Evolutionary conservation across 92 coral and sea anemone species (phyloP), one percentile per base, ranked within the genome.

Genomic region (Epizoanthus stellaris): DNA sequence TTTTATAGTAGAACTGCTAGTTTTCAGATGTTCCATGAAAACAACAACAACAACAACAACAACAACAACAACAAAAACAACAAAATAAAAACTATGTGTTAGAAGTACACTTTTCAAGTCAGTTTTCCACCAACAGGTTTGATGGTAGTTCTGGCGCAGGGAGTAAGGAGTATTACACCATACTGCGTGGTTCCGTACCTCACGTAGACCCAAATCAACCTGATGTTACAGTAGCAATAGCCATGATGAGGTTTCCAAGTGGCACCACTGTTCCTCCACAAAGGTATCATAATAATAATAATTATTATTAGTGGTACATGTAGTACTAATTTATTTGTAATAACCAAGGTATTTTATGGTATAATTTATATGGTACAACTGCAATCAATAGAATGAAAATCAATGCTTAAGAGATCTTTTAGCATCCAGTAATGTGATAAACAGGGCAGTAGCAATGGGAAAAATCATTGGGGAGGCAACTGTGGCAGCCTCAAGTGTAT

Each of bases 161-260:
- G 21, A 71, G 86, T 25, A 81, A 69, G 52, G 84, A 90, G 20
- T 85, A 91, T 21, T 86, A 86, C 90, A 85, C 89, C 15, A 56
- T 94, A 54, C 87, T 91, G n/a, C 92, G 76, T 21, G 98, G 95
- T 23, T 86, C 86, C 58, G 52, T 94, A n/a, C 88, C 95, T 23
- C 90, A 85, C 83, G 75, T 88, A 77, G 93, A 88, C 71, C 85
- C 68, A 8, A 73, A 81, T 6, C 90, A 91, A 76, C 98, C 93
- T 14, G 95, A 91, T 49, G 90, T 92, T 58, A 92, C 88, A 74
- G 93, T 92, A 3, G 84, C 93, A 40, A 87, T 94, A 40, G 95
- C 92, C 21, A 86, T 87, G 15, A 89, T 92, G 16, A 92, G 80
- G 61, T 87, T 87, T 21, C 95, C 95, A 34, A 54, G 86, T 23